A percentile compares a stretch with the other conserved stretches of the same genome.
phyloP scores from a whole-genome alignment of 64 coral and sea anemone species.

The Orbicella faveolata region DNA sequence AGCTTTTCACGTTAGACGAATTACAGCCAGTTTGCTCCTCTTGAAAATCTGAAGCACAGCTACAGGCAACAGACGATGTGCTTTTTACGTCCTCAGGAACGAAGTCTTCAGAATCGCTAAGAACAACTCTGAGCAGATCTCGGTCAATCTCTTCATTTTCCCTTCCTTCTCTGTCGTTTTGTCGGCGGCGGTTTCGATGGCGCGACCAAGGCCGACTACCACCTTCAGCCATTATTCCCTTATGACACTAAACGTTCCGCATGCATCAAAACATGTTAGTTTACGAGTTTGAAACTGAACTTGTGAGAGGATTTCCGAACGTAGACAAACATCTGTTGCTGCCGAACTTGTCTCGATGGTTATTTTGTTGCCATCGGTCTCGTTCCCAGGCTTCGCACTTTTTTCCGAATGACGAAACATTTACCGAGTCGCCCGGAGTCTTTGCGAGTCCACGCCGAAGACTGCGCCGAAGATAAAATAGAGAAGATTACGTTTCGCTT shows the following conservation, averaged over 20 bases:
- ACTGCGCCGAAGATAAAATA: not conserved
- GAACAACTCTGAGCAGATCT: slow-evolving; percentile 24
- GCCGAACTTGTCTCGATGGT: not conserved
- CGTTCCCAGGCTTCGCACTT: not conserved
- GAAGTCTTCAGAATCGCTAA: slow-evolving; percentile 35
- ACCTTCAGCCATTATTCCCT: slow-evolving; percentile 15
- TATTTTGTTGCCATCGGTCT: not conserved
- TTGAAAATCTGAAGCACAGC: slow-evolving; percentile 26
- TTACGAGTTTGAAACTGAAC: not conserved
- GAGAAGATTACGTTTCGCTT: no score
- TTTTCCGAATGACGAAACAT: not conserved
- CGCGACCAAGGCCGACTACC: slow-evolving; percentile 32
- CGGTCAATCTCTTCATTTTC: slow-evolving; percentile 23
- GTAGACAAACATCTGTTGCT: not conserved
- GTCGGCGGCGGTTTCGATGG: slow-evolving; percentile 19
- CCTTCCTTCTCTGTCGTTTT: slow-evolving; percentile 1
- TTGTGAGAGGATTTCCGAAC: not conserved
- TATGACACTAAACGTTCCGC: not conserved
- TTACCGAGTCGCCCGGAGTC: not conserved
- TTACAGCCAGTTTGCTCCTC: not conserved
- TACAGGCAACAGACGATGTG: slow-evolving; percentile 31
- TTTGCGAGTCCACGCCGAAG: not conserved
- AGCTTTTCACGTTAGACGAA: not conserved
- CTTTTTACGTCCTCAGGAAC: slow-evolving; percentile 33
- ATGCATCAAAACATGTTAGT: not conserved